phyloP scores from a whole-genome alignment of 23 tunicate genomes.

The Trididemnum clinides region DNA sequence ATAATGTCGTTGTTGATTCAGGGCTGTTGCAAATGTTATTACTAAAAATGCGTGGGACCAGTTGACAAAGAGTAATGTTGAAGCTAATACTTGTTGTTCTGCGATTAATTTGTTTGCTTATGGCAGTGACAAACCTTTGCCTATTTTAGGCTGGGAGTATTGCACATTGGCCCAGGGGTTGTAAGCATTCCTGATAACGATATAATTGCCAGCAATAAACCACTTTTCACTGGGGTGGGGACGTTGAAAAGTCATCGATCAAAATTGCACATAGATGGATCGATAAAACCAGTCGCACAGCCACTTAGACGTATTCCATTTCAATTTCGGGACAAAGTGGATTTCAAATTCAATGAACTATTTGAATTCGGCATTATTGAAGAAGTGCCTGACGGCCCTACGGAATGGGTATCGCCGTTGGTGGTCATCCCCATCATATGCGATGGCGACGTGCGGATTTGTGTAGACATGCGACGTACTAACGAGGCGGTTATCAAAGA shows the following conservation, averaged over 20 bases:
- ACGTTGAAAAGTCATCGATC: not conserved
- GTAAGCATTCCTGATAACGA: not conserved
- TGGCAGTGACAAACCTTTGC: too few species aligned
- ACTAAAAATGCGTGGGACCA: too few species aligned
- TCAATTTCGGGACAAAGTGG: conserved; percentile 28
- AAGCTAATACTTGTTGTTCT: too few species aligned
- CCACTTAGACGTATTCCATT: conserved; percentile 19
- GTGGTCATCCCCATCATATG: not conserved
- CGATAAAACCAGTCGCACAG: conserved; percentile 31
- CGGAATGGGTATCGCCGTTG: conserved; percentile 25
- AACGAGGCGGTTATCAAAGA: conserved; percentile 22
- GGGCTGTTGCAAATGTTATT: too few species aligned
- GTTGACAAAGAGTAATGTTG: too few species aligned
- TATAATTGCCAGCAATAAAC: not conserved
- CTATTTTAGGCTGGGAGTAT: not conserved
- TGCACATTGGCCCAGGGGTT: not conserved
- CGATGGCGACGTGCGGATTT: not conserved
- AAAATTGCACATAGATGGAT: conserved; percentile 11
- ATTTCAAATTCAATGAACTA: not conserved
- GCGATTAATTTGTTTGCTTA: too few species aligned
- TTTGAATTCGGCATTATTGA: conserved; percentile 8
- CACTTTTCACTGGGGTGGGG: not conserved
- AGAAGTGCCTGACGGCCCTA: conserved; percentile 33
- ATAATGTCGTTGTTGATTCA: too few species aligned
- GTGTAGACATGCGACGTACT: not conserved